Evolutionary conservation across 2,888 invertebrate species (phyloP), one percentile per base, ranked within the genome.

Genomic region (Camponotus fellah): DNA sequence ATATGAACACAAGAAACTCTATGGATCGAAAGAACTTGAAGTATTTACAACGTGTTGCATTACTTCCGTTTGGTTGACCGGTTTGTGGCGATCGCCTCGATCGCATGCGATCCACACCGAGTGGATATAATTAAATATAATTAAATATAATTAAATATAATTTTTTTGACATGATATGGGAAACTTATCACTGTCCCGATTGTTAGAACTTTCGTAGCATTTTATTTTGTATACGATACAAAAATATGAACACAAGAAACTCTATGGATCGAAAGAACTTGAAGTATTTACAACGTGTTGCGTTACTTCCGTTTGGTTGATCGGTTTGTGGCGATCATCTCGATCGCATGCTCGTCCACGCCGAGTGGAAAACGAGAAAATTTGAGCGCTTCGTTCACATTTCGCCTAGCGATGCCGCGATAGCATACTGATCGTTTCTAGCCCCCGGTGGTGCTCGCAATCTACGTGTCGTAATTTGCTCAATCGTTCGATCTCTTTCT

Each of bases 391-490:
- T 68, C 75, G 86, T 80, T 56, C 74, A n/a, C 49, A 60, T 85
- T 80, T 75, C 37, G 68, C 12, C 46, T 40, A 32, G 10, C 68
- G 76, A 85, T 86, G 32, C 58, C 77, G 60, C 69, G 81, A 79
- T 68, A 83, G 56, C 83, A 65, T 46, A 56, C 83, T 49, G 71
- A 76, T 76, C 75, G 53, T 43, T 83, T 65, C 34, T 77, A 62
- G 46, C 49, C 58, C 37, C 26, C 65, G 56, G 26, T 77, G 49
- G 40, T 53, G 26, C 62, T 77, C 58, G 75, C 85, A 77, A 81
- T 85, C 82, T 62, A 72, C 83, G 85, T 72, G 80, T 87, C 84
- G 85, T 87, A 88, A 87, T 88, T 88, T 84, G 85, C 86, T 84
- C 85, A 72, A 82, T 72, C 74, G 66, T 34, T 68, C 76, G 83